Base-by-base conservation (phyloP, 2,888 invertebrate genomes). In the Chloroclystis v-ata region DNA sequence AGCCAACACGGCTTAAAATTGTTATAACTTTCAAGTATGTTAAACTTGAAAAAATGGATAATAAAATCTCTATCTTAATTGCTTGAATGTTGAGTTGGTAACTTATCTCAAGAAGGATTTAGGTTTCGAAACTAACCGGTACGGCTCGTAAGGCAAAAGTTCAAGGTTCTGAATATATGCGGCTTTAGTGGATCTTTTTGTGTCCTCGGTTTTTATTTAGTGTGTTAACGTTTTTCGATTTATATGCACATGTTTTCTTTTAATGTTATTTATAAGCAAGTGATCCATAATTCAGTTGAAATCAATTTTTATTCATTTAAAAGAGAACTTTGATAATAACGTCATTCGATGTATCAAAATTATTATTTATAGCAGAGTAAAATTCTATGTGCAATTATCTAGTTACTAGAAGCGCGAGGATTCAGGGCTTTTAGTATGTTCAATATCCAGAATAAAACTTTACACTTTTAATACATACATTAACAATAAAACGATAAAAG, bases 131-230 rank as follows among this genome's bases (percentile, higher is more conserved):
- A 72, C 57, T 63, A 61, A 65, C 65, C 52, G 56, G 51, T 61
- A 61, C 50, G 53, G 59, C 40, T 25, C 47, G 45, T 43, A 52
- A 50, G 53, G 59, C 60, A 70, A 77, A 78, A 81, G 79, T 75
- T 81, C 81, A 81, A 79, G 80, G 81, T 62, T 49, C 41, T 29
- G 14, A 49, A 33, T 28, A 30, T 47, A 39, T 43, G 43, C 47
- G 42, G 47, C 54, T 60, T 26, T 28, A 43, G 35, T 37, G 29
- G 39, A 10, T 60, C 54, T 52, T 29, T 46, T 37, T 32, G 28
- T 20, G 49, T 40, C 43, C 44, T 52, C 46, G 51, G 56, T 44
- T 48, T 40, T 16, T 39, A 45, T 44, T 28, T 42, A 30, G 40
- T 41, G 26, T 9, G 13, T 7, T 6, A 20, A 0, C 6, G 32